Evolutionary conservation across 2,888 invertebrate species (phyloP).

Genomic region (Pyrocoelia pectoralis): DNA sequence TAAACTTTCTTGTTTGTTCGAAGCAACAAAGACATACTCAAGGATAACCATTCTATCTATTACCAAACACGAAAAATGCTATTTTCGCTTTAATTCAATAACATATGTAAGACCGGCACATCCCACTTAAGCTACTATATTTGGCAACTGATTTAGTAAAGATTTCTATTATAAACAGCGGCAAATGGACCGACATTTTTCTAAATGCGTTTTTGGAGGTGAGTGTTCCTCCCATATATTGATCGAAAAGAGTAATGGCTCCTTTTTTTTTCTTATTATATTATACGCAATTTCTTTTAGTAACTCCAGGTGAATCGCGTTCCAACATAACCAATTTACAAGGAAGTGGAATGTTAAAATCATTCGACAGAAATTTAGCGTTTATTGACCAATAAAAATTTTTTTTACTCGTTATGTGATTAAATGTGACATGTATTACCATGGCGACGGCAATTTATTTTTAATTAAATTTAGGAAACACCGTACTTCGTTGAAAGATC

Average conservation of each 20-base stretch:
- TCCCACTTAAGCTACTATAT: slow-evolving; percentile 27
- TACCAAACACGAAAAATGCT: not conserved
- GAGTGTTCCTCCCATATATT: not conserved
- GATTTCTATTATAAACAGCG: not conserved
- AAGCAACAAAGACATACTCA: not conserved
- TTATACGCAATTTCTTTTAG: not conserved
- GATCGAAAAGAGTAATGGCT: no score
- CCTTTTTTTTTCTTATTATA: not conserved
- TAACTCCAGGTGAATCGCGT: not conserved
- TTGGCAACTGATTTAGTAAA: slow-evolving; percentile 19
- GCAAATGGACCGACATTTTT: not conserved
- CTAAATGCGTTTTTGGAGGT: not conserved
- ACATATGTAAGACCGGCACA: slow-evolving; percentile 7
- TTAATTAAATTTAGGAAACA: not conserved
- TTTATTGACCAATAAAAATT: not conserved
- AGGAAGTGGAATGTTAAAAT: not conserved
- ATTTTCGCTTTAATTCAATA: not conserved
- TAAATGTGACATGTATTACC: not conserved
- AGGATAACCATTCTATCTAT: slow-evolving; percentile 11
- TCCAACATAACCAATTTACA: not conserved
- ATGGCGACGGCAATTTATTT: not conserved
- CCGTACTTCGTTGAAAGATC: not conserved
- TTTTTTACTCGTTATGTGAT: not conserved
- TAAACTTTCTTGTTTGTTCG: no score
- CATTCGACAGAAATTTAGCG: not conserved